Base-by-base conservation (phyloP, 2,113 vertebrate genomes). In the Stigmatopora argus region DNA sequence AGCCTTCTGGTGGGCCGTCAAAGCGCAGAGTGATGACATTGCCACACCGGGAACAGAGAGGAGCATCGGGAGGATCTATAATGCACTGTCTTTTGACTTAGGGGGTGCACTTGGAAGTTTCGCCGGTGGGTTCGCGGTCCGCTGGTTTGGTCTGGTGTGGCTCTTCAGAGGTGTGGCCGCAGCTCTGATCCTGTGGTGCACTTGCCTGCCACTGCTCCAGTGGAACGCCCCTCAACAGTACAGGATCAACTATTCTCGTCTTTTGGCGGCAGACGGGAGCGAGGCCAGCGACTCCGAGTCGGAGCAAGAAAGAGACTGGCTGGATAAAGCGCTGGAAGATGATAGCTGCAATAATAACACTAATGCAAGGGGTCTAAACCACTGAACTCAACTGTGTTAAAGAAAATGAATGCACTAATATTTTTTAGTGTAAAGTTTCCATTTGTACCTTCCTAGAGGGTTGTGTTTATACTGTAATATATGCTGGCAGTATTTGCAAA, bases 181-280 rank as follows among this genome's bases (percentile, higher is more conserved):
- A 46, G 66, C 47, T 31, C 74, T 96, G 45, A 8, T 81, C 21
- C 47, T 89, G 59, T 96, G 95, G 94, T 80, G 92, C 31, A 51
- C 84, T 5, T 21, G 86, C 17, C 87, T 95, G 69, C 64, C 92
- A 0, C 48, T 90, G 5, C 46, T 94, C 26, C 92, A 90, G 52
- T 86, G 86, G 57, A 92, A 78, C 56, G 73, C 93, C 58, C 93
- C 95, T 0, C 90, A 45, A 8, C 92, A 92, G 72, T 92, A 85
- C 61, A 89, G 89, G 70, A 92, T 94, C 34, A 94, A 94, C 85
- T 98, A 97, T 74, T 95, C 93, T 0, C 91, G 88, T 10, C 90
- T 98, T 14, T 78, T 98, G 80, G 86, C 90, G 1, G 81, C 92
- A 0, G 91, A 93, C 21, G 88, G 79, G 1, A 93, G 92, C 9